Conservation (phyloP, 2,888 invertebrate genomes). For the Andrena marginata region DNA sequence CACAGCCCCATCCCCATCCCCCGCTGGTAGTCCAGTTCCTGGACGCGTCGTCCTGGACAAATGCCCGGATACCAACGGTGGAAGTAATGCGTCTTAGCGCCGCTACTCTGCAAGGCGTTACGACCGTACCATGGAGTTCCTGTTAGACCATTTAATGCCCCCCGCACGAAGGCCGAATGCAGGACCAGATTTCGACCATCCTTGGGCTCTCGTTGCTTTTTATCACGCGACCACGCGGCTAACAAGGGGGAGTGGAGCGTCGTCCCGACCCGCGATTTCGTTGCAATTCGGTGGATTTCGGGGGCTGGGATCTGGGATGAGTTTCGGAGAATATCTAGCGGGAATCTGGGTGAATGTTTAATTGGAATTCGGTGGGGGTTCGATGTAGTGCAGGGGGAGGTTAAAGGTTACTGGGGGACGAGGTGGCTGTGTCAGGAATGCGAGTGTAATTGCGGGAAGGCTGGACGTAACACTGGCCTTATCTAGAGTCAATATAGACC, state of each 20-base stretch:
- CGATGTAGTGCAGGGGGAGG: no score
- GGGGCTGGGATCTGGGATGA: background rate
- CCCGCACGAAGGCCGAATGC: conserved; percentile 37
- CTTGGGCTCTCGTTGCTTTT: conserved; percentile 1
- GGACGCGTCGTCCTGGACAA: conserved; percentile 83
- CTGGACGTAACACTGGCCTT: no score
- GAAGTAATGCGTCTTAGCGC: conserved; percentile 84
- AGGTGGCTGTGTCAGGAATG: no score
- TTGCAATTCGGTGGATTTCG: background rate
- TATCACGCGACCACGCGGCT: background rate
- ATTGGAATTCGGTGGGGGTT: no score
- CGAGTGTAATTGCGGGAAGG: no score
- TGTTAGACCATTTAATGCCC: conserved; percentile 57
- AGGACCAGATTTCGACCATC: conserved; percentile 31
- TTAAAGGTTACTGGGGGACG: no score
- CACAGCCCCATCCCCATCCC: conserved; percentile 36
- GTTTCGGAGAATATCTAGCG: no score
- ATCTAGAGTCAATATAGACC: no score
- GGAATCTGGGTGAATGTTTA: no score
- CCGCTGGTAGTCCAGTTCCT: conserved; percentile 77
- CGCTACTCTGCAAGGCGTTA: conserved; percentile 65
- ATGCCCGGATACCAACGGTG: conserved; percentile 84
- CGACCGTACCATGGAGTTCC: conserved; percentile 55
- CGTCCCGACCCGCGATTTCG: background rate
- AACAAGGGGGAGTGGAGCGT: background rate